A percentile compares a stretch with the other conserved stretches of the same genome.
phyloP scores from a whole-genome alignment of 2,113 vertebrate genomes.

The Nesoenas mayeri region DNA sequence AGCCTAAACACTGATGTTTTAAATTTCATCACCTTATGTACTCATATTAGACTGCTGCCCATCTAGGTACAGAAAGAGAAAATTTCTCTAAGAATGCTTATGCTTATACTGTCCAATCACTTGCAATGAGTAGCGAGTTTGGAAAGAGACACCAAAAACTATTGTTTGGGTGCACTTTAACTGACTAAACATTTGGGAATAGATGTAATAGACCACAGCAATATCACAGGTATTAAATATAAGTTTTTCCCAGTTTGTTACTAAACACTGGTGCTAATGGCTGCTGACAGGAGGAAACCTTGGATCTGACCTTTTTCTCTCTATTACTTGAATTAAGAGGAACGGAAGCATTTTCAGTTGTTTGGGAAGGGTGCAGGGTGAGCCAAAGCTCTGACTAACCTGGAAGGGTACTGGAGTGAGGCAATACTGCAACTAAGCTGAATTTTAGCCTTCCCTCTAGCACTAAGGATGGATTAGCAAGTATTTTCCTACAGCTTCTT shows the following conservation, averaged over 20 bases:
- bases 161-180: neutral
- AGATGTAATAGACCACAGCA: neutral
- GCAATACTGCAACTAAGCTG: neutral
- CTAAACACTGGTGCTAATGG: neutral
- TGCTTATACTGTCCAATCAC: neutral
- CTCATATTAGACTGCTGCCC: neutral
- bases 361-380: neutral
- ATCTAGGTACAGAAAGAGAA: neutral
- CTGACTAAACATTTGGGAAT: neutral
- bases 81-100: neutral
- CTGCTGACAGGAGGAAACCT: neutral
- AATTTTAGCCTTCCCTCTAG: neutral
- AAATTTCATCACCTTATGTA: neutral
- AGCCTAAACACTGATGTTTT: neutral
- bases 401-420: neutral
- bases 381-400: neutral
- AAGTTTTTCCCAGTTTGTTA: neutral
- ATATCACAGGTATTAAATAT: neutral
- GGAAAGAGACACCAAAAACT: neutral
- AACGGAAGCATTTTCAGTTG: neutral
- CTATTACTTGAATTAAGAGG: neutral
- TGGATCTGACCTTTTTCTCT: neutral
- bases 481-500: neutral
- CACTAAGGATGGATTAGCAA: constrained; percentile 7
- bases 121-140: neutral